Evolutionary conservation across 2,888 invertebrate genomes (phyloP), one percentile per base, ranked within the genome.

Genomic region (Andrena bicolor): DNA sequence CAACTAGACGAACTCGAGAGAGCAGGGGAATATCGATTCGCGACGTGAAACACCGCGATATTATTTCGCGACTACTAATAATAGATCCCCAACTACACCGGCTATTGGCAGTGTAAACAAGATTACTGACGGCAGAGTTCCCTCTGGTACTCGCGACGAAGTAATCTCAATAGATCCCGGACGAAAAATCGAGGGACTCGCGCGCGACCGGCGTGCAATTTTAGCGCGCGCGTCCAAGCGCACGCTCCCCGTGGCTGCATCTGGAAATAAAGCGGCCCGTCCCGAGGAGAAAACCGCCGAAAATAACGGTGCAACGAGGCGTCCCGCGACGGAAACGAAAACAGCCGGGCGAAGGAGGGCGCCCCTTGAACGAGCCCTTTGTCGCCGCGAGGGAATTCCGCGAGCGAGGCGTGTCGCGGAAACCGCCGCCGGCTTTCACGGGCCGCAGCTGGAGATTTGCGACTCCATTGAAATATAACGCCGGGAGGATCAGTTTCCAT

Each of bases 251-350:
- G 71, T 58, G 26, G 70, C 20, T 60, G 26, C 70, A 28, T 61
- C 82, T 76, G 72, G 49, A 82, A 84, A 88, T 82, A 86, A 89
- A 88, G 86, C 82, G 82, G 82, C 71, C 75, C 81, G 58, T 26
- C 58, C 16, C 51, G 51, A 63, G 82, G 76, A 82, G 86, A 72
- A 80, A 86, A 86, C 69, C 77, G 77, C 84, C 85, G 82, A 85
- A 89, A 89, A 89, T 90, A 90, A 89, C 89, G 80, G 61, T 23
- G 58, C 71, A 76, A 49, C 63, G 48, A n/a, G 26, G 32, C 71
- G 72, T 58, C 49, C 73, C 74, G 79, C 74, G 75, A 66, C 74
- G 69, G 80, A 81, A 83, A 87, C 80, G 60, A 70, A 70, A 69
- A 70, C 69, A 32, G 2, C 32, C 13, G 20, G 5, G 10, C 23